Conservation (phyloP, 2,797 vertebrate species). For the Sebastiscus tertius region DNA sequence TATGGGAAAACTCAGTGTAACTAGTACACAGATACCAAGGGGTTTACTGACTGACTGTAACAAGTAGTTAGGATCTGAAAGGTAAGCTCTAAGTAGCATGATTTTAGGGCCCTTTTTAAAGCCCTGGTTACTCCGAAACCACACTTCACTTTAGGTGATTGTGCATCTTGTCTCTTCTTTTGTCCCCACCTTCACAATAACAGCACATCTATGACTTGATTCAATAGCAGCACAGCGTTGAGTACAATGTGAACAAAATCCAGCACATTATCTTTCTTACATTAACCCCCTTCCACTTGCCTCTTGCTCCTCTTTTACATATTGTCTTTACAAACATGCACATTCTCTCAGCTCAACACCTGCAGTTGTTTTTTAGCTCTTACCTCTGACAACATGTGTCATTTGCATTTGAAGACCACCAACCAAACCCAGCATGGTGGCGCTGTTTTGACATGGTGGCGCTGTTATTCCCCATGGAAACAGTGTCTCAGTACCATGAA, state of each 20-base stretch:
- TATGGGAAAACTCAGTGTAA: slow-evolving; percentile 32
- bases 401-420: slow-evolving; percentile 45
- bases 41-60: slow-evolving; percentile 2
- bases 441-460: slow-evolving; percentile 63
- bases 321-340: slow-evolving; percentile 25
- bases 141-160: background rate
- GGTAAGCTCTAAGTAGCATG: slow-evolving; percentile 26
- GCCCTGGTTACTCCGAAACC: background rate
- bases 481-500: background rate
- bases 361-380: slow-evolving; percentile 25
- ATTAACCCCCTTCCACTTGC: background rate
- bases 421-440: background rate
- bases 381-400: slow-evolving; percentile 30
- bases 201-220: background rate
- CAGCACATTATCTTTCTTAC: background rate
- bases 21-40: slow-evolving; percentile 14
- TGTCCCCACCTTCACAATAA: background rate
- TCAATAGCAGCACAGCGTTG: background rate
- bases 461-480: slow-evolving; percentile 47
- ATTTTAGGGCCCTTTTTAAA: slow-evolving; percentile 8
- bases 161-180: slow-evolving; percentile 4
- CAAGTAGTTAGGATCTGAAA: slow-evolving; percentile 11
- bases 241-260: slow-evolving; percentile 16
- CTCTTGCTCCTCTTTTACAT: background rate
- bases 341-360: slow-evolving; percentile 52